phyloP scores from a whole-genome alignment of 2,113 vertebrate species.

The Orthochromis malagaraziensis region DNA sequence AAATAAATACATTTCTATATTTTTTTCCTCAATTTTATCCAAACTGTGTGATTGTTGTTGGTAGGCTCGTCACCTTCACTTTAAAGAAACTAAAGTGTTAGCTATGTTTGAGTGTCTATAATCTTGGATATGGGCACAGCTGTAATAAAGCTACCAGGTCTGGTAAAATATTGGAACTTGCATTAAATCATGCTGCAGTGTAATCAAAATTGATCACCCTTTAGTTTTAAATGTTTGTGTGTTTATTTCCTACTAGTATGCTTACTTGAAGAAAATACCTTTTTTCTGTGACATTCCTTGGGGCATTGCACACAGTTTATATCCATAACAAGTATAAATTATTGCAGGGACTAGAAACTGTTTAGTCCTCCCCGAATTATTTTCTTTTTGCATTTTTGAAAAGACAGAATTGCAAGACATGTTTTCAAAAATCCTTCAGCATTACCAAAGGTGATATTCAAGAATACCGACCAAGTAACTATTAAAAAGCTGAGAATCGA shows the following conservation, averaged over 20 bases:
- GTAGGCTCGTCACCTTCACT: not conserved
- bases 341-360: not conserved
- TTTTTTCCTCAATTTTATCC: not conserved
- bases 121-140: not conserved
- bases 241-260: not conserved
- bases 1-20: not conserved
- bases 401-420: slow-evolving; percentile 1
- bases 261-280: slow-evolving; percentile 10
- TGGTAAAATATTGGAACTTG: not conserved
- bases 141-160: not conserved
- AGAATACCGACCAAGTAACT: not conserved
- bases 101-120: not conserved
- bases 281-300: not conserved
- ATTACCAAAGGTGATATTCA: slow-evolving; percentile 16
- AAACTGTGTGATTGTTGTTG: not conserved
- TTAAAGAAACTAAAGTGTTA: not conserved
- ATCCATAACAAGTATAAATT: slow-evolving; percentile 26
- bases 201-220: not conserved
- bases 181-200: not conserved
- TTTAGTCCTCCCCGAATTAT: slow-evolving; percentile 5
- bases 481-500: slow-evolving; percentile 1
- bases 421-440: not conserved
- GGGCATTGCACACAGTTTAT: slow-evolving; percentile 8
- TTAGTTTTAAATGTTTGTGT: not conserved
- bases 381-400: slow-evolving; percentile 20